phyloP scores from a whole-genome alignment of 1,140 invertebrate species.

The Trachymyrmex septentrionalis region DNA sequence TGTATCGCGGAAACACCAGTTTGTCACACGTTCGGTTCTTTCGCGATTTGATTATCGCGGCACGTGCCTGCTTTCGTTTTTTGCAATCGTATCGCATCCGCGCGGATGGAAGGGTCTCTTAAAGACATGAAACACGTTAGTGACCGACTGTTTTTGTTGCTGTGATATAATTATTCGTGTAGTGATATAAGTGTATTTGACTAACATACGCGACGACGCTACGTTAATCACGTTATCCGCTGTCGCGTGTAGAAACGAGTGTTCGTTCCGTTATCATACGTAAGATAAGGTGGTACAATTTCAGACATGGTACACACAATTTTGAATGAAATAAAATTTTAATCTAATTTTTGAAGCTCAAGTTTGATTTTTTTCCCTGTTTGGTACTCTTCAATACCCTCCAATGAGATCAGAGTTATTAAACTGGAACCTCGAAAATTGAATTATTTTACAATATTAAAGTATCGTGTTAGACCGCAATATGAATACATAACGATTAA shows the following conservation, averaged over 20 bases:
- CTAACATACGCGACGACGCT: constrained; percentile 2
- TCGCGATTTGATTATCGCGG: constrained; percentile 12
- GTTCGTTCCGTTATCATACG: constrained; percentile 1
- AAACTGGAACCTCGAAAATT: too few species aligned
- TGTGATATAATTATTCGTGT: constrained; percentile 72
- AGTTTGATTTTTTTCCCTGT: too few species aligned
- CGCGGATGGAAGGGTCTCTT: constrained; percentile 19
- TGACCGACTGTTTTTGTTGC: constrained; percentile 76
- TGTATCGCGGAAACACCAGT: not conserved
- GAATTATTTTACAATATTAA: too few species aligned
- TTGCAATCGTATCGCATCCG: constrained; percentile 26
- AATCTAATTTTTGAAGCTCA: too few species aligned
- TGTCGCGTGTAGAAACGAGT: constrained; percentile 18
- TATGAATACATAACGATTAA: too few species aligned
- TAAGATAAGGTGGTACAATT: too few species aligned
- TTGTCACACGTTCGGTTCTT: constrained; percentile 43
- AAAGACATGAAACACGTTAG: constrained; percentile 65
- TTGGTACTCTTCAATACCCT: too few species aligned
- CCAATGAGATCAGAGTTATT: too few species aligned
- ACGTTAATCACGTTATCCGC: not conserved
- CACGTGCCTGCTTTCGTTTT: constrained; percentile 16
- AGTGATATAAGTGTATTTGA: constrained; percentile 66
- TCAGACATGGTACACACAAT: too few species aligned
- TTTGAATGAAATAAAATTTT: too few species aligned
- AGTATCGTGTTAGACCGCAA: too few species aligned